Evolutionary conservation across 2,113 vertebrate genomes (phyloP).

Genomic region (Leucopsar rothschildi): DNA sequence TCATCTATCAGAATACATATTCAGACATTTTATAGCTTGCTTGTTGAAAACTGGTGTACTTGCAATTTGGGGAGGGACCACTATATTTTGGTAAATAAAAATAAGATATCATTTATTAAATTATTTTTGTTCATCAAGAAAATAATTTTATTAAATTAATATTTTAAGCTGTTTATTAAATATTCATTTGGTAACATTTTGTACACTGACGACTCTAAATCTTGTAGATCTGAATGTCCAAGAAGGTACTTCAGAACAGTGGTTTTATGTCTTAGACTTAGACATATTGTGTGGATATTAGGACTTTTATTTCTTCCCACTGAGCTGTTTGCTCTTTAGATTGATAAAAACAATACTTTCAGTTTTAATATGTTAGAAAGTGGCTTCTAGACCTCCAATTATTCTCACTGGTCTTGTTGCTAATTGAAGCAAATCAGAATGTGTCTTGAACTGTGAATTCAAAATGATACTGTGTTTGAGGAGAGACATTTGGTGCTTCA

Average conservation of each 20-base stretch:
- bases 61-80: background rate
- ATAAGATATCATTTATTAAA: background rate
- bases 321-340: background rate
- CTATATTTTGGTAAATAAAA: background rate
- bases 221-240: background rate
- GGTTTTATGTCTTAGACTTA: background rate
- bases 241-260: background rate
- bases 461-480: background rate
- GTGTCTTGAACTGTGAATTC: background rate
- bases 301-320: background rate
- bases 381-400: background rate
- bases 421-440: background rate
- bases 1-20: background rate
- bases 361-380: background rate
- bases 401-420: background rate
- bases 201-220: background rate
- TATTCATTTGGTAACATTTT: background rate
- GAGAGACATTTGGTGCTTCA: background rate
- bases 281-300: background rate
- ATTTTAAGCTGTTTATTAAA: background rate
- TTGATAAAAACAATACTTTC: background rate
- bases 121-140: background rate
- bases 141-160: background rate
- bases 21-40: background rate
- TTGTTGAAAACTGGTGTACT: background rate